A percentile compares a stretch with the other conserved stretches of the same genome.
Evolutionary conservation across 2,113 vertebrate genomes (phyloP).

Genomic region (Hemibagrus wyckioides): DNA sequence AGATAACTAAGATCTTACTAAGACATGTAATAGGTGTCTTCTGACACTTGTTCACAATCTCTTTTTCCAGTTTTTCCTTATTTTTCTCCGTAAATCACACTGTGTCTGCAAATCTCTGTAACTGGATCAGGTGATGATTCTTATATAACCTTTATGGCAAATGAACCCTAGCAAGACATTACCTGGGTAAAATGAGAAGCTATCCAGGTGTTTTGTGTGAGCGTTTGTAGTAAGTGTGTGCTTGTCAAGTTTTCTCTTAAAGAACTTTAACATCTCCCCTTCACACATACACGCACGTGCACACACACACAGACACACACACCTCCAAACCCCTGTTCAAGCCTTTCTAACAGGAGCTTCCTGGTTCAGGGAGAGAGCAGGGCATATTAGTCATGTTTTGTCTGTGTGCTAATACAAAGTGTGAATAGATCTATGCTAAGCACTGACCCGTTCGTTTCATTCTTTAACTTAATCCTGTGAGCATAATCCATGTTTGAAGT

Average conservation of each 20-base stretch:
- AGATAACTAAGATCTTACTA: neutral
- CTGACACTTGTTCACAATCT: neutral
- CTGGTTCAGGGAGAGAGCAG: constrained; percentile 70
- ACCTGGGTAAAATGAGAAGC: constrained; percentile 63
- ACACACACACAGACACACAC: neutral
- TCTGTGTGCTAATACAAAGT: constrained; percentile 65
- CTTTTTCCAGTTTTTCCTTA: neutral
- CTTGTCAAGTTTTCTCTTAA: constrained; percentile 33
- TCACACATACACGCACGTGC: neutral
- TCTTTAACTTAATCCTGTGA: constrained; percentile 27
- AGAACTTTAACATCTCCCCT: constrained; percentile 24
- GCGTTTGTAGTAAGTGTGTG: constrained; percentile 30
- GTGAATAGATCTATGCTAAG: constrained; percentile 66
- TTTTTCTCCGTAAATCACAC: neutral
- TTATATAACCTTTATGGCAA: constrained; percentile 41
- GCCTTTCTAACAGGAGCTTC: constrained; percentile 56
- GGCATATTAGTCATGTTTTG: constrained; percentile 56
- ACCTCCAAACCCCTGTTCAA: constrained; percentile 42
- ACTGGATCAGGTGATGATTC: constrained; percentile 49
- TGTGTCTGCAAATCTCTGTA: constrained; percentile 33
- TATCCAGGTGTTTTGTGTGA: constrained; percentile 63
- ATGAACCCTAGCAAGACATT: constrained; percentile 35
- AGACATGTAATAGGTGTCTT: neutral
- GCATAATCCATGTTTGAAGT: constrained; percentile 42
- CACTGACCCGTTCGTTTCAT: constrained; percentile 36